Evolutionary conservation across 92 coral and sea anemone species (phyloP).

Genomic region (Anthopleura xanthogrammica): DNA sequence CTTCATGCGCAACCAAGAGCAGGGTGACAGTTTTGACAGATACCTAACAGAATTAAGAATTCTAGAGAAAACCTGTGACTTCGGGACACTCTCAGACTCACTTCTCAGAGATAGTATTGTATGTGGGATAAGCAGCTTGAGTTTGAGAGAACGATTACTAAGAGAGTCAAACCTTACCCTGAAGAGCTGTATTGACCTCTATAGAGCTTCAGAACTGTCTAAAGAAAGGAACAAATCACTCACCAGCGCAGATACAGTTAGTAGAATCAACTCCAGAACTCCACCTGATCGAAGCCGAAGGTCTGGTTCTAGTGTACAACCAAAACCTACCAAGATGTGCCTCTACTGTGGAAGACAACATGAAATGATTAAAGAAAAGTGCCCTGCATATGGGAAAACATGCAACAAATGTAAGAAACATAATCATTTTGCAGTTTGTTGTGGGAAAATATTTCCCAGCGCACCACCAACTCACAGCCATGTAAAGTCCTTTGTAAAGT

Average conservation of each 20-base stretch:
- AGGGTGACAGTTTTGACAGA: conserved; percentile 43
- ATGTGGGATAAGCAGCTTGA: conserved; percentile 38
- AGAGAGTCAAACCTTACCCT: conserved; percentile 22
- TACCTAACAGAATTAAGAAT: conserved; percentile 47
- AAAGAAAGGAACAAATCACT: conserved; percentile 35
- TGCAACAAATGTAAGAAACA: conserved; percentile 21
- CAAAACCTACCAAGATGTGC: conserved; percentile 8
- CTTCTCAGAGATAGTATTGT: conserved; percentile 46
- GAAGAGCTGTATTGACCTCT: conserved; percentile 12
- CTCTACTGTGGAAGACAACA: conserved; percentile 35
- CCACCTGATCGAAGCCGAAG: not conserved
- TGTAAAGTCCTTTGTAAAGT: conserved; percentile 31
- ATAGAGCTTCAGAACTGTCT: conserved; percentile 49
- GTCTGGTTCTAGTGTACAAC: not conserved
- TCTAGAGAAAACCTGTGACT: conserved; percentile 41
- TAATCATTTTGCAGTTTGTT: conserved; percentile 51
- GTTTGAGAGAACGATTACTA: conserved; percentile 30
- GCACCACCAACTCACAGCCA: not conserved
- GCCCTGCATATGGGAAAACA: conserved; percentile 33
- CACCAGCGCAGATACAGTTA: conserved; percentile 24
- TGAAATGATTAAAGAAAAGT: conserved; percentile 13
- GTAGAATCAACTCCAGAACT: not conserved
- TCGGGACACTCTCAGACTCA: conserved; percentile 36
- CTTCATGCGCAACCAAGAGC: conserved; percentile 47
- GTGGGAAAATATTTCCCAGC: conserved; percentile 30